Evolutionary conservation across 2,888 invertebrate genomes (phyloP).

Genomic region (Sclerodermus sp.): DNA sequence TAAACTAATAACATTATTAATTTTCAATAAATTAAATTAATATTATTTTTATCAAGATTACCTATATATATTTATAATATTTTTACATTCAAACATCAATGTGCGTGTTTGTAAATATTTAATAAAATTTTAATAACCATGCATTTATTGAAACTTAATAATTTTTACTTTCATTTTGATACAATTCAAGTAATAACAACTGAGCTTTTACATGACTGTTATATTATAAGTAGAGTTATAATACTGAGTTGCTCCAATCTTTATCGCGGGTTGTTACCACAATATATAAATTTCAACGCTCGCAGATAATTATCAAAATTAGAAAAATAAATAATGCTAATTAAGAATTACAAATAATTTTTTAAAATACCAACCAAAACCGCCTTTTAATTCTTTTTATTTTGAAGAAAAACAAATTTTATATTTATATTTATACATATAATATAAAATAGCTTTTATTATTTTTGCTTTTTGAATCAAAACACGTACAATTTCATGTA

Average conservation of each 20-base stretch:
- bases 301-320: conserved; percentile 19
- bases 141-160: conserved; percentile 28
- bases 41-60: too few relatives aligned
- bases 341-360: conserved; percentile 21
- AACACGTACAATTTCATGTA: too few relatives aligned
- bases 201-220: conserved; percentile 17
- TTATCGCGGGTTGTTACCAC: conserved; percentile 28
- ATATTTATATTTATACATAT: too few relatives aligned
- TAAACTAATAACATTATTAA: neutral
- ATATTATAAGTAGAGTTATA: conserved; percentile 17
- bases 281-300: conserved; percentile 18
- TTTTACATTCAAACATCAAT: too few relatives aligned
- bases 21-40: too few relatives aligned
- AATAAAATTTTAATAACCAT: conserved; percentile 14
- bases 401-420: neutral
- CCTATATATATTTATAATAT: too few relatives aligned
- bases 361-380: conserved; percentile 12
- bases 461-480: too few relatives aligned
- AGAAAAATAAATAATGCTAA: conserved; percentile 24
- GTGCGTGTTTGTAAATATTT: too few relatives aligned
- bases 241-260: conserved; percentile 34
- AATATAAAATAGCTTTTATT: too few relatives aligned
- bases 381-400: neutral
- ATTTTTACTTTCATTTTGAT: conserved; percentile 16
- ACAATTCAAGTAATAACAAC: conserved; percentile 21